These are phyloP conservation scores for Anolis carolinensis DNA, from an alignment of 2,113 vertebrate species.

Conservation along the genomic window DNA sequence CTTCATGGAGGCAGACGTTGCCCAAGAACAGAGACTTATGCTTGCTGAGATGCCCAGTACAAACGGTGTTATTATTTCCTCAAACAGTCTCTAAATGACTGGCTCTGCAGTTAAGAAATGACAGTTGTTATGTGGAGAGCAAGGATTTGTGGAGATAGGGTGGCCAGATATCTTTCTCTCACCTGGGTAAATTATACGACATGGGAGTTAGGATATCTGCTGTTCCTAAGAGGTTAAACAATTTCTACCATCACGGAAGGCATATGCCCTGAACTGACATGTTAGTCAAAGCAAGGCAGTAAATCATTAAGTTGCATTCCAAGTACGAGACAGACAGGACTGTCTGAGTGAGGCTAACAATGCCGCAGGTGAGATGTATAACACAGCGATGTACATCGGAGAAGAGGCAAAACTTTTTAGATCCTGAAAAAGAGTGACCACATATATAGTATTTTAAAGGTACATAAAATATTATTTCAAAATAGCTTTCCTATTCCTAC, in stretches of 20 bases:
- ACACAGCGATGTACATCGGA: slow-evolving; percentile 53
- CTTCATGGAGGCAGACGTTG: slow-evolving; percentile 19
- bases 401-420: slow-evolving; percentile 44
- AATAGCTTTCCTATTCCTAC: neutral
- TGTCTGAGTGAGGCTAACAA: slow-evolving; percentile 34
- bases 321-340: slow-evolving; percentile 60
- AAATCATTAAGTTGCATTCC: slow-evolving; percentile 65
- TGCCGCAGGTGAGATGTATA: slow-evolving; percentile 63
- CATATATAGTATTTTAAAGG: neutral
- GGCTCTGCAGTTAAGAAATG: slow-evolving; percentile 59
- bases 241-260: slow-evolving; percentile 32
- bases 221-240: slow-evolving; percentile 62
- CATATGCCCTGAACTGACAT: slow-evolving; percentile 53
- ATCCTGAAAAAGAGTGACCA: slow-evolving; percentile 41
- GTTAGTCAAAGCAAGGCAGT: slow-evolving; percentile 44
- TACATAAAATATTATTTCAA: neutral
- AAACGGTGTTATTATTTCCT: slow-evolving; percentile 38
- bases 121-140: slow-evolving; percentile 55
- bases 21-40: fast-evolving
- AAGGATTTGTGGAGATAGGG: slow-evolving; percentile 62
- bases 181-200: slow-evolving; percentile 66
- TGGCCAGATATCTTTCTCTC: slow-evolving; percentile 54
- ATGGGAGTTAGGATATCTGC: slow-evolving; percentile 60
- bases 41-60: slow-evolving; percentile 49
- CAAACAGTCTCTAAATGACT: slow-evolving; percentile 50